Percentiles rank a stretch among this genome's conserved stretches.
Conservation (phyloP, 2,797 vertebrate genomes). For the Glyptemys insculpta region DNA sequence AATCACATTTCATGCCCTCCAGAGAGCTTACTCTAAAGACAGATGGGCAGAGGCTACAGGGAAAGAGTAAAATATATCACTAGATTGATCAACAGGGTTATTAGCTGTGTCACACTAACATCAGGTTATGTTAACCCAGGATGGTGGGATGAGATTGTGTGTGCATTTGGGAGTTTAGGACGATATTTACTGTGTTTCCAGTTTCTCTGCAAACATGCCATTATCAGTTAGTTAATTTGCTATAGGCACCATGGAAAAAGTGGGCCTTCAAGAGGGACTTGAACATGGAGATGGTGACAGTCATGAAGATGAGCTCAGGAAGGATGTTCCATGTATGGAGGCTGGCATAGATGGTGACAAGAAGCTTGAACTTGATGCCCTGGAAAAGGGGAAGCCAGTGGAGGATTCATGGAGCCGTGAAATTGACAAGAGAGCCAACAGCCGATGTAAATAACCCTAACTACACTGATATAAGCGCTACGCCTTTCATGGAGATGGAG, state of each 20-base stretch:
- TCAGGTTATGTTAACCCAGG: accelerated
- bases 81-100: neutral
- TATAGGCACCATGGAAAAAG: accelerated
- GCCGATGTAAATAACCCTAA: too few species aligned
- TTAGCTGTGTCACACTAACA: accelerated
- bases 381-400: neutral
- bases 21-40: neutral
- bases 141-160: accelerated
- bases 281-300: neutral
- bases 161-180: neutral
- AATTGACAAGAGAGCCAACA: too few species aligned
- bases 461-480: too few species aligned
- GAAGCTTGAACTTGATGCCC: neutral
- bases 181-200: neutral
- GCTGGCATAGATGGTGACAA: neutral
- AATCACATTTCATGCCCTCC: neutral
- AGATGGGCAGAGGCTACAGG: neutral
- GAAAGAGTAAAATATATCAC: accelerated
- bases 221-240: neutral
- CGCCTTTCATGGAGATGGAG: too few species aligned
- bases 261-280: accelerated
- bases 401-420: neutral
- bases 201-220: neutral
- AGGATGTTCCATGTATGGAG: neutral
- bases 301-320: neutral